Evolutionary conservation across 2,113 vertebrate genomes (phyloP).

Genomic region (Notechis scutatus): DNA sequence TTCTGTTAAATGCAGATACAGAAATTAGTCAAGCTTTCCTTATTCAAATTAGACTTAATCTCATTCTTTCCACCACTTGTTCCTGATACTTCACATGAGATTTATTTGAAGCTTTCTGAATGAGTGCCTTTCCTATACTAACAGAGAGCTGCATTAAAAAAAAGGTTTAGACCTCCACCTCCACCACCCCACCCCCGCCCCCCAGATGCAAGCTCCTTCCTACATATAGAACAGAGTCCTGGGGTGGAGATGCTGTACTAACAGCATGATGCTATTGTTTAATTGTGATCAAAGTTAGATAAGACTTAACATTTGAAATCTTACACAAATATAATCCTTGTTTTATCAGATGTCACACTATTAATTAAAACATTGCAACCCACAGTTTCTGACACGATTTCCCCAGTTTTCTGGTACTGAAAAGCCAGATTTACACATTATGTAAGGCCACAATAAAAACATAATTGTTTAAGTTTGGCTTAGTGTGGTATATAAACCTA

Average conservation of each 20-base stretch:
- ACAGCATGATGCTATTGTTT: neutral
- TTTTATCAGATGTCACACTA: neutral
- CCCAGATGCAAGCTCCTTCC: neutral
- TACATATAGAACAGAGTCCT: neutral
- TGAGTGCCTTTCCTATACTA: neutral
- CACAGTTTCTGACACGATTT: neutral
- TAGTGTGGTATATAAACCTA: neutral
- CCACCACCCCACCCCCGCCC: neutral
- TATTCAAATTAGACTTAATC: slow-evolving; percentile 35
- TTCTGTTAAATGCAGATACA: slow-evolving; percentile 23
- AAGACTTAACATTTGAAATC: neutral
- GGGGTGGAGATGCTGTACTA: neutral
- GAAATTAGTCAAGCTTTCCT: slow-evolving; percentile 29
- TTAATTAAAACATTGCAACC: neutral
- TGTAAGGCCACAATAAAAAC: neutral
- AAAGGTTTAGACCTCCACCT: neutral
- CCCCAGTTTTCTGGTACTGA: neutral
- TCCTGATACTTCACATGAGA: slow-evolving; percentile 17
- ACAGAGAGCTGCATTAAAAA: neutral
- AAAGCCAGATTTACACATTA: neutral
- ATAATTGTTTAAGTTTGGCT: neutral
- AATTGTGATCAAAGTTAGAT: neutral
- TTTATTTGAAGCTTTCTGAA: slow-evolving; percentile 23
- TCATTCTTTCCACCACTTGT: slow-evolving; percentile 29
- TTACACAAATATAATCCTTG: neutral